Percentiles rank a stretch among this genome's conserved stretches.
Conservation (phyloP, 1,140 invertebrate species). For the Mya arenaria region DNA sequence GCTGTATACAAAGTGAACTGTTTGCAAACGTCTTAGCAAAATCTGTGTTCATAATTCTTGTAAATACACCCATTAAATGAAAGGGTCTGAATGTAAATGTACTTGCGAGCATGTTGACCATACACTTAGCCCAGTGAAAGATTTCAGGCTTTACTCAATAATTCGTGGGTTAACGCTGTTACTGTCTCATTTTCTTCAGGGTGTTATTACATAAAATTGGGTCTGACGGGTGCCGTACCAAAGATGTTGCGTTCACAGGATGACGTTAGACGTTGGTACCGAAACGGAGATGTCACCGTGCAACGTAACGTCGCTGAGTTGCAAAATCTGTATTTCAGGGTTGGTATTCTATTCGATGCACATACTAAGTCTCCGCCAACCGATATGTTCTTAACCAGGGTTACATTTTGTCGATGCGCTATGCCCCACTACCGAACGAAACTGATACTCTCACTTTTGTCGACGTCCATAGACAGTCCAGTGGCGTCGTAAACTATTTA, state of each 20-base stretch:
- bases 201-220: conserved; percentile 49
- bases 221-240: neutral
- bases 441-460: neutral
- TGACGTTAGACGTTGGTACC: conserved; percentile 41
- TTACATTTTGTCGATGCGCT: neutral
- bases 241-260: neutral
- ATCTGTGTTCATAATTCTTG: neutral
- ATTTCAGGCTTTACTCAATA: neutral
- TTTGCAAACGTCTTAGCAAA: neutral
- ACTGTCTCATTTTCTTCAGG: conserved; percentile 21
- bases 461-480: neutral
- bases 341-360: too few species aligned
- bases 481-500: neutral
- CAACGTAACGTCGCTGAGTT: conserved; percentile 3
- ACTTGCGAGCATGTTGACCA: neutral
- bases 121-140: neutral
- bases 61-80: neutral
- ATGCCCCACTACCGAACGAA: neutral
- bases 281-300: neutral
- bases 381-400: neutral
- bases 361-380: too few species aligned
- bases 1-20: neutral
- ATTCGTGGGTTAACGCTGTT: neutral
- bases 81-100: neutral
- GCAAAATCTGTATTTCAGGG: conserved; percentile 31